These are phyloP conservation scores for Falco naumanni DNA, from an alignment of 2,797 vertebrate genomes.

Conservation along the genomic window DNA sequence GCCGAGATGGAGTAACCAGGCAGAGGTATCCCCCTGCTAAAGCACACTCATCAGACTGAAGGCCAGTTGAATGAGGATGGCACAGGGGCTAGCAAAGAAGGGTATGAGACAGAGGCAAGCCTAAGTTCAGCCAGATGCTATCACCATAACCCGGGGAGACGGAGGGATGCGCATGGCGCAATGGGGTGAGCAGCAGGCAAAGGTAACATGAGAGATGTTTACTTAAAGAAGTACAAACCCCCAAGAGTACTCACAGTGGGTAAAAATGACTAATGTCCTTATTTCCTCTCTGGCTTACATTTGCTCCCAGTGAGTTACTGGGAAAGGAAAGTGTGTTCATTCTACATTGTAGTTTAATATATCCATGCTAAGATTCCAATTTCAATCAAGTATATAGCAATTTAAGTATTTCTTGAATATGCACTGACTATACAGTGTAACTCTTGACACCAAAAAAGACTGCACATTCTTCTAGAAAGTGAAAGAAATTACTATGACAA, in stretches of 20 bases:
- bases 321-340: not conserved
- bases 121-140: not conserved
- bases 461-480: not conserved
- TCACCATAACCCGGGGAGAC: not conserved
- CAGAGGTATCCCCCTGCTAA: not conserved
- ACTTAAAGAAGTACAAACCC: not conserved
- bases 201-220: not conserved
- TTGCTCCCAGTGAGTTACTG: not conserved
- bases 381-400: not conserved
- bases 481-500: not conserved
- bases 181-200: not conserved
- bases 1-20: not conserved
- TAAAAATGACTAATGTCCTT: not conserved
- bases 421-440: accelerated
- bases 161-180: accelerated
- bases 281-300: not conserved
- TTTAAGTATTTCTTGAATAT: not conserved
- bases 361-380: not conserved
- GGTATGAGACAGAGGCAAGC: not conserved
- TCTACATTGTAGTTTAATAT: not conserved
- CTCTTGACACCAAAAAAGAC: not conserved
- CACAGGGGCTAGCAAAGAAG: not conserved
- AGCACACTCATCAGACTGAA: not conserved
- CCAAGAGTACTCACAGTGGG: not conserved
- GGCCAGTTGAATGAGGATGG: not conserved